Base-by-base conservation (phyloP, 2,797 vertebrate genomes). In the Dipus sagitta region DNA sequence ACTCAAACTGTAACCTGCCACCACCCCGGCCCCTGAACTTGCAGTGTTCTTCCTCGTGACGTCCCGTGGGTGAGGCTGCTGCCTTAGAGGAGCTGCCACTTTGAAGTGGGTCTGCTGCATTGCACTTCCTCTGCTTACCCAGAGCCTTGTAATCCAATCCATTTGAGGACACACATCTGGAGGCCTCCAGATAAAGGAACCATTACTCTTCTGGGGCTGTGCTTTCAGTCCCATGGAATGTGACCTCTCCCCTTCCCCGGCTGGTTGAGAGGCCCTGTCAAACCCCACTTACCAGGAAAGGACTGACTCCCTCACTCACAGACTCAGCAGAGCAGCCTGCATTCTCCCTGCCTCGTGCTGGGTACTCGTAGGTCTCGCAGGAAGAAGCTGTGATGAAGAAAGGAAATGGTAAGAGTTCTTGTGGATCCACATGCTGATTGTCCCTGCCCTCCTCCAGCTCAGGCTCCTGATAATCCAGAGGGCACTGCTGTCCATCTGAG, bases 301-400 rank as follows among this genome's bases (percentile, higher is more conserved):
- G 99, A 96, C 98, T 98, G 97, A 99, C 98, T 6, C 99, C 99
- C 0, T 99, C 99, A 0, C 99, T 99, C 97, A 99, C 98, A 9
- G 99, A 99, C 96, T 99, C 99, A 0, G 99, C 97, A 0, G 99
- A 99, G 90, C 98, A 99, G 95, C 99, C 98, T 0, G 98, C 72
- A 32, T 98, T 98, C 96, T 98, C 95, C 70, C 98, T 98, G 42
- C 98, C 97, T 0, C 98, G 99, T 84, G 98, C 98, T 7, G 99
- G 99, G 95, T 99, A 99, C 95, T 98, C 99, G 26, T 98, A 99
- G 0, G 99, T 99, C 98, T 99, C 99, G 60, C 99, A 99, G 67
- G 99, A 99, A 78, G 99, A 99, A 94, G 99, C 99, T 99, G 97
- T 58, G 96, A 95, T 52, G 95, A 11, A 82, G 62, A 60, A 84